Base-by-base conservation (phyloP, 2,888 invertebrate genomes). In the Coenonympha glycerion region DNA sequence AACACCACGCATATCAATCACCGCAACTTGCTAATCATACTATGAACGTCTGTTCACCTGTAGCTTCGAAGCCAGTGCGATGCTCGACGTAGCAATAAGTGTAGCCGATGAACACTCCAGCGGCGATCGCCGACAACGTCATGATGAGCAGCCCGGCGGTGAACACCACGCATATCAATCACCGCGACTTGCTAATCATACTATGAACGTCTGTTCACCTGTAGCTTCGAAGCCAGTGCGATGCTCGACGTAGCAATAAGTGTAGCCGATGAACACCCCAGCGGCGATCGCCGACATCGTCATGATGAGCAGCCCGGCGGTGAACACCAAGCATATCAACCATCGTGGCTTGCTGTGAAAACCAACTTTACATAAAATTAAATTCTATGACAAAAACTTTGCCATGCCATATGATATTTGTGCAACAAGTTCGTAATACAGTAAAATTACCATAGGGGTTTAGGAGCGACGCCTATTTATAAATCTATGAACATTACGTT, bases 1-100 rank as follows among this genome's bases (percentile, higher is more conserved):
- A 74, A 61, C 3, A 68, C 56, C 21, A 71, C 47, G 48, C 71
- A 81, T 3, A 69, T 62, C 56, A 74, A 52, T 71, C 73, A 71
- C 21, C 64, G 68, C 11, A 76, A 73, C 44, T 74, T 75, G 26
- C 79, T 80, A n/a, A n/a, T n/a, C n/a, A n/a, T n/a, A n/a, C n/a
- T n/a, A n/a, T n/a, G n/a, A n/a, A n/a, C n/a, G n/a, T n/a, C n/a
- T n/a, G n/a, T 15, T 48, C 36, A 62, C 59, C 57, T 49, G 51
- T 5, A 30, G 30, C 22, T 36, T 39, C 54, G 3, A 56, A 48
- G 13, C 64, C 66, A 13, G 62, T 60, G 42, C 67, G 65, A 54
- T 79, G 71, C 53, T 81, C 81, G n/a, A 82, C 61, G 58, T 79
- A 82, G 60, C 81, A 84, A 61, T 78, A 82, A 3, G 77, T 77